A percentile compares a stretch with the other conserved stretches of the same genome.
These are phyloP conservation scores for Darevskia nairensis DNA, from an alignment of 2,797 vertebrate species.

Conservation along the genomic window DNA sequence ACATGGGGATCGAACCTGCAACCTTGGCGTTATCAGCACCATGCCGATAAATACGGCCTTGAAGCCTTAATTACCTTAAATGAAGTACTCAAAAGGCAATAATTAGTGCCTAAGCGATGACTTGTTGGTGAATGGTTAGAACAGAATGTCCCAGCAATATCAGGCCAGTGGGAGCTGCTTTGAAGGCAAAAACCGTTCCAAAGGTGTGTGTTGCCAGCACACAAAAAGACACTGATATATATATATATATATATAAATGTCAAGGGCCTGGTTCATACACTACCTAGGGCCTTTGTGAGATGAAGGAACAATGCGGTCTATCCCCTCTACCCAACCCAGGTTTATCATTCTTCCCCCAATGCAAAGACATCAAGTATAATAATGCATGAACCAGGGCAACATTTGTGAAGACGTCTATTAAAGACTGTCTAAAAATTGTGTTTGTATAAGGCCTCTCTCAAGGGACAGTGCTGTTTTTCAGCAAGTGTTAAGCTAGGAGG, in stretches of 20 bases:
- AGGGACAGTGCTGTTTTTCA: background rate
- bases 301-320: background rate
- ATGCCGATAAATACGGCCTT: too few relatives aligned
- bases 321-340: background rate
- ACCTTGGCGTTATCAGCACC: too few relatives aligned
- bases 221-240: background rate
- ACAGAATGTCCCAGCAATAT: slow-evolving; percentile 55
- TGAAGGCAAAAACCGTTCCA: background rate
- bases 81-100: background rate
- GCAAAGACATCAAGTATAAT: background rate
- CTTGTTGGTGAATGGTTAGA: background rate
- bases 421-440: background rate
- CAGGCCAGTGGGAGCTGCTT: slow-evolving; percentile 32
- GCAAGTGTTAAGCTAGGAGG: background rate
- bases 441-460: background rate
- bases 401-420: background rate
- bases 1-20: too few relatives aligned
- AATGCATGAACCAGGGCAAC: background rate
- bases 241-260: background rate
- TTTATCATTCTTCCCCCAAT: background rate
- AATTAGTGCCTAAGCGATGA: slow-evolving; percentile 10
- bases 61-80: background rate
- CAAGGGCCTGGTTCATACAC: background rate
- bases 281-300: background rate
- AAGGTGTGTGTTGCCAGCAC: background rate